Conservation (phyloP, 2,113 vertebrate genomes). For the Parus major region DNA sequence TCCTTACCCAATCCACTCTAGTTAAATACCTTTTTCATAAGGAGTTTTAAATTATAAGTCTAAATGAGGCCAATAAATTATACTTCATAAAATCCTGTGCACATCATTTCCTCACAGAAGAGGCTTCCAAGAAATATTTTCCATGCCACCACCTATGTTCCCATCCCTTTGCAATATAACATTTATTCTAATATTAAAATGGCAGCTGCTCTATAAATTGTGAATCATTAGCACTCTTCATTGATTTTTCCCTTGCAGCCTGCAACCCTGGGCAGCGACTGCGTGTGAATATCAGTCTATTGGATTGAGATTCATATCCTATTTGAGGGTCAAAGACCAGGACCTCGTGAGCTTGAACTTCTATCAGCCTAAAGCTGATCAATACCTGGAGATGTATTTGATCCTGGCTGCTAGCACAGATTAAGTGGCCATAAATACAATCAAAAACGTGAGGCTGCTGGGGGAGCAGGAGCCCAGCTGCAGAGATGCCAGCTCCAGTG, state of each 20-base stretch:
- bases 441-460: slow-evolving; percentile 8
- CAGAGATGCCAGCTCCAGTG: background rate
- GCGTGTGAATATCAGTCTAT: slow-evolving; percentile 83
- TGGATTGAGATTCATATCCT: slow-evolving; percentile 98
- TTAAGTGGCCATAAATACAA: slow-evolving; percentile 88
- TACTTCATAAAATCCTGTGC: slow-evolving; percentile 75
- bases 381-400: slow-evolving; percentile 84
- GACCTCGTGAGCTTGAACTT: slow-evolving; percentile 79
- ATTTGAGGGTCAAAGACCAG: slow-evolving; percentile 97
- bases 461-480: background rate
- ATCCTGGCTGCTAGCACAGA: slow-evolving; percentile 74
- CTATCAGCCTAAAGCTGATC: slow-evolving; percentile 86
- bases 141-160: slow-evolving; percentile 71
- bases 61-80: slow-evolving; percentile 84
- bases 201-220: slow-evolving; percentile 90
- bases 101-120: slow-evolving; percentile 78
- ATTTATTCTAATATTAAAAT: slow-evolving; percentile 91
- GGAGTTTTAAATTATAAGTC: slow-evolving; percentile 80
- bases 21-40: slow-evolving; percentile 78
- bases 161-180: slow-evolving; percentile 75
- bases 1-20: slow-evolving; percentile 56
- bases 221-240: slow-evolving; percentile 85
- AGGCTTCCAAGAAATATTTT: slow-evolving; percentile 81
- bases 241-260: slow-evolving; percentile 78
- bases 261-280: slow-evolving; percentile 47